Base-by-base conservation (phyloP, 2,113 vertebrate species). In the Tetrao urogallus region DNA sequence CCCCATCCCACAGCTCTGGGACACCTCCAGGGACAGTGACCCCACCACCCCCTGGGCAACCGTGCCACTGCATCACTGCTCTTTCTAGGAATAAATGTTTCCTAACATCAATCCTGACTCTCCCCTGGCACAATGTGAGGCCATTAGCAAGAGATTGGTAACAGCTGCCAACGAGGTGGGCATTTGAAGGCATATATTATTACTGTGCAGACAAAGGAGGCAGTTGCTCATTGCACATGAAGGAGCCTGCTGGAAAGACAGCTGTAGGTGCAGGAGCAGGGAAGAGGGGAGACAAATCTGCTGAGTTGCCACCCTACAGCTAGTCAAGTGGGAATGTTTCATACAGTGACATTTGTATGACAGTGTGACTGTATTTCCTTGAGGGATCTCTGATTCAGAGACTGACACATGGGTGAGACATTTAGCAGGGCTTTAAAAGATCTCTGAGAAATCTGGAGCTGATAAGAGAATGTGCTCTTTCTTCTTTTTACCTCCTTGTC, bases 241-340 rank as follows among this genome's bases (percentile, higher is more conserved):
- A 75, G 66, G 92, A 86, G 71, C 30, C 73, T 54, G n/a, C 77
- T 85, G 89, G 89, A 92, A 89, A 65, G 73, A 69, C 88, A 89
- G 58, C 71, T 88, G 75, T 28, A 82, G 80, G 69, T 50, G 10
- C 21, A 11, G 60, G 5, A 21, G n/a, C 69, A 60, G 88, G 70
- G 27, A 34, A 71, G 84, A 76, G 10, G 11, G 71, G 38, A 90
- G 25, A 20, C 22, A 58, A 71, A 88, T 71, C 75, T 74, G 88
- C 90, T 48, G 80, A 94, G 61, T 20, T 86, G 60, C 65, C 85
- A 72, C 36, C 42, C 64, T 56, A 1, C 16, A 64, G 2, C 50
- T 85, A 88, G 47, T 50, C 2, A 2, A 74, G 79, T 25, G 82
- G 47, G 77, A 63, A 60, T 21, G 10, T 43, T 80, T 86, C 65